Evolutionary conservation across 2,888 invertebrate genomes (phyloP), one percentile per base, ranked within the genome.

Genomic region (Cloeon dipterum): DNA sequence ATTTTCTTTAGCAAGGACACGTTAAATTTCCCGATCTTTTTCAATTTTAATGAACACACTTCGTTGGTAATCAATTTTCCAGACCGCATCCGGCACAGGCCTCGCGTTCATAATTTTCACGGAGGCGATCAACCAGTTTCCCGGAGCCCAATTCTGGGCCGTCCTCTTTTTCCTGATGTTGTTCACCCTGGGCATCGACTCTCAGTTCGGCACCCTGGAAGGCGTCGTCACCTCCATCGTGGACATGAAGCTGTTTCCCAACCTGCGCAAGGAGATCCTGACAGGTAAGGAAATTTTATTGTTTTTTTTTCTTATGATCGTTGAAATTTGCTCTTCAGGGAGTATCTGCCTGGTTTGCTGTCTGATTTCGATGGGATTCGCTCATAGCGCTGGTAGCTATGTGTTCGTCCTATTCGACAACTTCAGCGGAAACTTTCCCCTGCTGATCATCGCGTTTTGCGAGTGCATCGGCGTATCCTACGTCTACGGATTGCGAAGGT

Each of bases 31-130:
- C n/a, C n/a, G n/a, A n/a, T n/a, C n/a, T n/a, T n/a, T n/a, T n/a
- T n/a, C n/a, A n/a, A n/a, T n/a, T n/a, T n/a, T n/a, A n/a, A n/a
- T n/a, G n/a, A n/a, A n/a, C n/a, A n/a, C n/a, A n/a, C n/a, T n/a
- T n/a, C n/a, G n/a, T n/a, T n/a, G n/a, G n/a, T n/a, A n/a, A n/a
- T n/a, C n/a, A n/a, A n/a, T n/a, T 35, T 42, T 65, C 13, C 61
- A 93, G 93, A 86, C 91, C 5, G 93, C 91, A 2, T 83, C 91
- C 3, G 94, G 94, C 18, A 91, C 93, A 0, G 94, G 94, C 2
- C 59, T 94, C 39, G 94, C 93, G 1, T 94, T 94, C 56, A 91
- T 93, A 43, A 89, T 93, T 46, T 94, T 93, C 63, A 93, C 94
- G 0, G 91, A 94, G 58, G 94, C 94, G 5, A 93, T 94, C 52